These are phyloP conservation scores for Pangasius sanitwongsei DNA, from an alignment of 2,797 vertebrate genomes.

Conservation along the genomic window DNA sequence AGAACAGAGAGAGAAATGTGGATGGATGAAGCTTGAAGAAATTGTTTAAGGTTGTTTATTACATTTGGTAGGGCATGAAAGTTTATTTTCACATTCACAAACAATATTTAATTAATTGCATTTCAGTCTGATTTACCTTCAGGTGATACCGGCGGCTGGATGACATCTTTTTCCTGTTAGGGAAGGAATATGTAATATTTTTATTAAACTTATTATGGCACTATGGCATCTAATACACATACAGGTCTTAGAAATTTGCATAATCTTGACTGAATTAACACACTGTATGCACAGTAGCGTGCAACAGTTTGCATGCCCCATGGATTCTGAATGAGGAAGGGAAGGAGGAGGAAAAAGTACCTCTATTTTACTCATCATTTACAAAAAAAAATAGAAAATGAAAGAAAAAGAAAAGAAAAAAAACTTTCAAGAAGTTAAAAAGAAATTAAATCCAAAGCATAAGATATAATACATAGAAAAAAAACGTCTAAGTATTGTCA, in stretches of 20 bases:
- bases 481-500: not conserved
- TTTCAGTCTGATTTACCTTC: conserved; percentile 55
- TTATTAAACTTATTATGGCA: not conserved
- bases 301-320: not conserved
- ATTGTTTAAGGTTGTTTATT: not conserved
- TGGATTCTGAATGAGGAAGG: not conserved
- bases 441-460: not conserved
- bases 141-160: conserved; percentile 82
- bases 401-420: not conserved
- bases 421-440: too few relatives aligned
- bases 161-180: conserved; percentile 77
- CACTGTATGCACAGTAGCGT: not conserved
- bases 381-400: not conserved
- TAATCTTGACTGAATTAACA: not conserved
- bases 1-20: not conserved
- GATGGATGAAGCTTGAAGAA: not conserved
- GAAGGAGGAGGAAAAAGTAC: not conserved
- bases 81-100: not conserved
- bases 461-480: not conserved
- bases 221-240: not conserved
- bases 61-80: not conserved
- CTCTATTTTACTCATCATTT: not conserved
- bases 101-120: not conserved
- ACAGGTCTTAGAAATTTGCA: not conserved
- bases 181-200: conserved; percentile 6